Percentiles rank a stretch among this genome's conserved stretches.
Evolutionary conservation across 2,113 vertebrate genomes (phyloP).

Genomic region (Collichthys lucidus): DNA sequence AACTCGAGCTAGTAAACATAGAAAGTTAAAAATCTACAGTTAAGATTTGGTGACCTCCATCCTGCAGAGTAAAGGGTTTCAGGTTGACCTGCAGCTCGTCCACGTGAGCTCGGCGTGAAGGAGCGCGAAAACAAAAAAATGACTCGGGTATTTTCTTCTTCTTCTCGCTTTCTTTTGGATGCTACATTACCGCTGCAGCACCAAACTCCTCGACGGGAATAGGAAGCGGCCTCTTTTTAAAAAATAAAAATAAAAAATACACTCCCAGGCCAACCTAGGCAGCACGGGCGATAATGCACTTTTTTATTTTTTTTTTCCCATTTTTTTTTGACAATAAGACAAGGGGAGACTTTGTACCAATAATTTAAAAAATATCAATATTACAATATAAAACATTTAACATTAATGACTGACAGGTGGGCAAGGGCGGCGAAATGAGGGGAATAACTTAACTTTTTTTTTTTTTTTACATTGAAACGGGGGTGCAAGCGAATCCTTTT

Average conservation of each 20-base stretch:
- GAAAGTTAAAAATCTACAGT: constrained; percentile 57
- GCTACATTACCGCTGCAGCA: constrained; percentile 70
- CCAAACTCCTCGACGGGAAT: constrained; percentile 29
- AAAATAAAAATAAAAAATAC: background rate
- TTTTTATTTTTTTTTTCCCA: constrained; percentile 69
- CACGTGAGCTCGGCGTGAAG: constrained; percentile 4
- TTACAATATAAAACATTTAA: constrained; percentile 84
- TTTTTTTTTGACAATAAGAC: constrained; percentile 73
- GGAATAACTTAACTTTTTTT: constrained; percentile 64
- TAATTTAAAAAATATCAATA: constrained; percentile 84
- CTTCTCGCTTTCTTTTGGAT: constrained; percentile 1
- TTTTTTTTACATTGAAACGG: constrained; percentile 16
- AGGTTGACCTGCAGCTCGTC: constrained; percentile 37
- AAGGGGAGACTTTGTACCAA: constrained; percentile 77
- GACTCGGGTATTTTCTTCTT: too few relatives aligned
- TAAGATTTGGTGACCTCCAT: constrained; percentile 62
- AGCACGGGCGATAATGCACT: constrained; percentile 85
- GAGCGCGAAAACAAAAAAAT: background rate
- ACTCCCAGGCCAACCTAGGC: constrained; percentile 73
- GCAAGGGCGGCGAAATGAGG: constrained; percentile 17
- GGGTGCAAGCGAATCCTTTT: constrained; percentile 58
- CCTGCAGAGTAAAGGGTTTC: constrained; percentile 70
- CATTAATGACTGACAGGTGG: constrained; percentile 68
- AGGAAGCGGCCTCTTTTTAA: constrained; percentile 48
- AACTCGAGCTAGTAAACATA: constrained; percentile 32